Conservation (phyloP, 2,888 invertebrate species). For the Harpalus rufipes region DNA sequence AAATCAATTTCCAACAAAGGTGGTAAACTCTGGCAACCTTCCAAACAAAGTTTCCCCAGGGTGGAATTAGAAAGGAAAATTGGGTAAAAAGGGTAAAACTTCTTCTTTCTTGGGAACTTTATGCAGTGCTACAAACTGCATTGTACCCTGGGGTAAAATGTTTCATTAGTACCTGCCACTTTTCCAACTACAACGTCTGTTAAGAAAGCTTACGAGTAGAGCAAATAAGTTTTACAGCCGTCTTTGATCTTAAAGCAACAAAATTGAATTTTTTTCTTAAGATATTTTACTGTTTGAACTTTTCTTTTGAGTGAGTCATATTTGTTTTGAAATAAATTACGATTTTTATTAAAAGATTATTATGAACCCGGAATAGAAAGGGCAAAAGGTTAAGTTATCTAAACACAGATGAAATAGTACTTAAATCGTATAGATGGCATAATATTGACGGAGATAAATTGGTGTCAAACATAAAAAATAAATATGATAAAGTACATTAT, state of each 20-base stretch:
- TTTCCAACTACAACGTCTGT: background rate
- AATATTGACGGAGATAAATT: background rate
- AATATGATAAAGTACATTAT: too few species aligned
- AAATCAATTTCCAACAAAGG: too few species aligned
- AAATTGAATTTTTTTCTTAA: background rate
- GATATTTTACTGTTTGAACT: background rate
- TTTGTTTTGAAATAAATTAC: background rate
- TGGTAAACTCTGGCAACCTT: background rate
- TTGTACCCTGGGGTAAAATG: constrained; percentile 9
- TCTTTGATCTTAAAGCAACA: background rate
- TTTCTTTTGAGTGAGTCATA: constrained; percentile 2
- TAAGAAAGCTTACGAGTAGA: background rate
- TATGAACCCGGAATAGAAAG: background rate
- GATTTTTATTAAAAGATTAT: background rate
- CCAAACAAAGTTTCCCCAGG: background rate
- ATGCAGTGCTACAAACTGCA: constrained; percentile 17
- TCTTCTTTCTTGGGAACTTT: background rate
- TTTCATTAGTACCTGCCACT: background rate
- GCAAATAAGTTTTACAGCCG: background rate
- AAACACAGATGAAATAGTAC: background rate
- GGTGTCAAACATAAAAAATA: too few species aligned
- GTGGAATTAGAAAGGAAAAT: constrained; percentile 1
- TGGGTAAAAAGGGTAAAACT: constrained; percentile 15
- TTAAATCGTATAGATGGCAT: background rate
- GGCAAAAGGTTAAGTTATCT: background rate